Percentiles rank a stretch among this genome's conserved stretches.
phyloP scores from a whole-genome alignment of 2,113 vertebrate species.

The Podarcis cretensis region DNA sequence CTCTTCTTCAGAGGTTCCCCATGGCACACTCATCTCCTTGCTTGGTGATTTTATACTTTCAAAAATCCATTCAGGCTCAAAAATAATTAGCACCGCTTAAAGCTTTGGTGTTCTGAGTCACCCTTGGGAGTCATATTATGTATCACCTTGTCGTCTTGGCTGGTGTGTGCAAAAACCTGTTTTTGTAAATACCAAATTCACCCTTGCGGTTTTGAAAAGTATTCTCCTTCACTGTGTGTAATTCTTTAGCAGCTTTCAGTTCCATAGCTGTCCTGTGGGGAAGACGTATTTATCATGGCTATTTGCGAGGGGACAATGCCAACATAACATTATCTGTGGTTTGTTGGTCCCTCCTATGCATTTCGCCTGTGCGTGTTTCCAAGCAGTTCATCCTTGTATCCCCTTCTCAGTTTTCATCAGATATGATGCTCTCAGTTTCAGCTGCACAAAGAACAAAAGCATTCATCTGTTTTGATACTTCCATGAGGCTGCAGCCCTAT shows the following conservation, averaged over 20 bases:
- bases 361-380: neutral
- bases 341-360: neutral
- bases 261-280: neutral
- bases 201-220: neutral
- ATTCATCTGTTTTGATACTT: neutral
- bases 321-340: neutral
- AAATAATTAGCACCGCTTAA: constrained; percentile 6
- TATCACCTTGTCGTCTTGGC: neutral
- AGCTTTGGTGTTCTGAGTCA: neutral
- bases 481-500: neutral
- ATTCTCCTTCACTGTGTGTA: neutral
- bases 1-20: neutral
- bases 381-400: neutral
- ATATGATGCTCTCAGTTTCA: neutral
- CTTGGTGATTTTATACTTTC: neutral
- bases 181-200: neutral
- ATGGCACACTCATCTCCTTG: neutral
- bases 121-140: neutral
- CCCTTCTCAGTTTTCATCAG: neutral
- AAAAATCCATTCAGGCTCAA: neutral
- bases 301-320: neutral
- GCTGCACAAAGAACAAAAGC: neutral
- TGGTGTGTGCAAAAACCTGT: neutral
- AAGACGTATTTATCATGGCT: neutral
- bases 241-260: neutral